Base-by-base conservation (phyloP, 1,140 invertebrate genomes). In the Rhizoglyphus robini region DNA sequence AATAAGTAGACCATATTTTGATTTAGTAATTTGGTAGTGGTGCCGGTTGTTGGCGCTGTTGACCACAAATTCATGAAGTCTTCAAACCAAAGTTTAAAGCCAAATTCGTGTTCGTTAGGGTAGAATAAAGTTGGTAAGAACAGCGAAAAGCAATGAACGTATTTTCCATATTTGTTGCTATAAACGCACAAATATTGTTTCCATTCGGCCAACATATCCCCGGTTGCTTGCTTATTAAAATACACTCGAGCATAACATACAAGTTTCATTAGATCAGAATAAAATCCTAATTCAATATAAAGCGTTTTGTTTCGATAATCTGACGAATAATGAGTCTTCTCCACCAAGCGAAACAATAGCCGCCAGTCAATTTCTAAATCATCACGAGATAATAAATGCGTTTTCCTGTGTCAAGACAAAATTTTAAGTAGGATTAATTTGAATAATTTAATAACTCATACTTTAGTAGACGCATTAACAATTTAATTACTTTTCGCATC, bases 131-230 rank as follows among this genome's bases (percentile, higher is more conserved):
- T 82, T 0, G 90, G 90, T 59, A 96, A 76, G 76, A 94, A 92
- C 25, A 83, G 74, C 32, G 85, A 31, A 91, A 76, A 68, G 82
- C 79, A 63, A 81, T 78, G 60, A 90, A 76, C 2, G 80, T 81
- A 68, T 79, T 74, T 75, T 25, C 85, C 82, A 70, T 80, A 77
- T 65, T 73, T 65, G 71, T 84, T 83, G 74, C 88, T 77, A 74
- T 76, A 80, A 64, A 88, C 82, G 76, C 84, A 86, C 70, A 90
- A 72, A 65, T 81, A 78, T n/a, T 90, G 90, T 63, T 86, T 78
- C 71, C 88, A 82, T 75, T 89, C 85, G 68, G 88, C 87, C 63
- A 96, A 74, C 71, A 96, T 92, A 77, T 96, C 91, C 75, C 85
- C 82, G 0, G 90, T 93, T 1, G 90, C 83, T 23, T 76, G 75